phyloP scores from a whole-genome alignment of 2,797 vertebrate genomes.

The Cyprinodon diabolis region DNA sequence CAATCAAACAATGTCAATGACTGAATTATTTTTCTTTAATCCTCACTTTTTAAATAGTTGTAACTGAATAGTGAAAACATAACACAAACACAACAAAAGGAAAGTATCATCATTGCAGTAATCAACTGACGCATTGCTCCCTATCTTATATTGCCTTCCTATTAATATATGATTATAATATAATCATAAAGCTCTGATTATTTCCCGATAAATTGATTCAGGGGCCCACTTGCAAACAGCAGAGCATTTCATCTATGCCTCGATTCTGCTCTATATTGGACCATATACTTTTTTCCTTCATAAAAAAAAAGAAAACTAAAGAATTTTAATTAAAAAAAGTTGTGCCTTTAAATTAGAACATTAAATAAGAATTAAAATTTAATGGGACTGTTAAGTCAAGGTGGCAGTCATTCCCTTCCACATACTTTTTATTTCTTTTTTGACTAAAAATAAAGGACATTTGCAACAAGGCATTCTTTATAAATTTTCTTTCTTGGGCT shows the following conservation, averaged over 20 bases:
- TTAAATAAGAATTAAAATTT: background rate
- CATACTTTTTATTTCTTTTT: background rate
- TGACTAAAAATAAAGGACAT: background rate
- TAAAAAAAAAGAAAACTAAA: background rate
- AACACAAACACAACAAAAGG: no score
- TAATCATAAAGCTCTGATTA: background rate
- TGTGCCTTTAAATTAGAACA: background rate
- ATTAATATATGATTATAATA: no score
- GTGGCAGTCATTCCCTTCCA: background rate
- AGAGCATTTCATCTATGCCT: background rate
- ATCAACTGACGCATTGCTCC: background rate
- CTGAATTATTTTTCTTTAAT: no score
- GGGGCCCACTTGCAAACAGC: background rate
- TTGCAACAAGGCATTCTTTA: background rate
- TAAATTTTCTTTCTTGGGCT: background rate
- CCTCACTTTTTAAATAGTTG: background rate
- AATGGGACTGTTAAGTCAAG: background rate
- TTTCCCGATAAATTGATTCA: background rate
- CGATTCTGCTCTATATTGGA: background rate
- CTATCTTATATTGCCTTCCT: background rate
- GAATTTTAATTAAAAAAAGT: background rate
- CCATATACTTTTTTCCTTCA: background rate
- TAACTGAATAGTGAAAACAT: background rate
- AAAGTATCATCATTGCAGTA: background rate
- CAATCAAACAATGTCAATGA: background rate